phyloP scores from a whole-genome alignment of 2,888 invertebrate genomes.

The Synanthedon myopaeformis region DNA sequence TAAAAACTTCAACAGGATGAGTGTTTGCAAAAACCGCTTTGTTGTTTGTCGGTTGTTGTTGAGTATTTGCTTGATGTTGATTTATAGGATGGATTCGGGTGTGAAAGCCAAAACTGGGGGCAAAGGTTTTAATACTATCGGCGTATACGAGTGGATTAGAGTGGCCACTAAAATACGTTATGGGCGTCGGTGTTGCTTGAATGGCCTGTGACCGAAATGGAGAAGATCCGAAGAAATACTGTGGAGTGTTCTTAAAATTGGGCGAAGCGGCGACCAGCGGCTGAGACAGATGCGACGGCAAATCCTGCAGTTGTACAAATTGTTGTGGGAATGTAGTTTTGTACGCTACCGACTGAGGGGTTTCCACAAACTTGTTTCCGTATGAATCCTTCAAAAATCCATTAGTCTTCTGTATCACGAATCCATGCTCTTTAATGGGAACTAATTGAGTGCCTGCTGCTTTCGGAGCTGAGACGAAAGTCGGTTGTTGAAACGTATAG shows the following conservation, averaged over 20 bases:
- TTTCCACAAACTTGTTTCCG: slow-evolving; percentile 45
- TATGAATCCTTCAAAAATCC: slow-evolving; percentile 53
- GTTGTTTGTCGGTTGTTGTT: slow-evolving; percentile 34
- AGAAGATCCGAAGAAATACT: slow-evolving; percentile 36
- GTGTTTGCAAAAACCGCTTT: slow-evolving; percentile 29
- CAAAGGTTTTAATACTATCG: slow-evolving; percentile 25
- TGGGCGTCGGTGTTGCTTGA: slow-evolving; percentile 21
- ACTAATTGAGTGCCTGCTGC: slow-evolving; percentile 27
- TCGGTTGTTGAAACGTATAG: slow-evolving; percentile 43
- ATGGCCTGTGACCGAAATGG: slow-evolving; percentile 33
- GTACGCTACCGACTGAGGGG: slow-evolving; percentile 39
- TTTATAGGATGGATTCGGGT: slow-evolving; percentile 3
- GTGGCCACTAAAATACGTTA: slow-evolving; percentile 22
- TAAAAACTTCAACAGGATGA: slow-evolving; percentile 21
- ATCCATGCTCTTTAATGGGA: slow-evolving; percentile 35
- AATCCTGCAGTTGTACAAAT: slow-evolving; percentile 46
- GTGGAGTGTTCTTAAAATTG: slow-evolving; percentile 16
- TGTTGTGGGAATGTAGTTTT: slow-evolving; percentile 47
- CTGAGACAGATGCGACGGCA: slow-evolving; percentile 53
- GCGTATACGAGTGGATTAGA: slow-evolving; percentile 33
- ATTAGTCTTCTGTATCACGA: slow-evolving; percentile 30
- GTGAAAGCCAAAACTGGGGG: slow-evolving; percentile 17
- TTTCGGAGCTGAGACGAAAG: slow-evolving; percentile 26
- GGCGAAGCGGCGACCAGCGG: slow-evolving; percentile 40
- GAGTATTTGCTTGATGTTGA: slow-evolving; percentile 10